These are phyloP conservation scores for Pristionchus arcanus DNA, from an alignment of 2,888 invertebrate species.

Conservation along the genomic window DNA sequence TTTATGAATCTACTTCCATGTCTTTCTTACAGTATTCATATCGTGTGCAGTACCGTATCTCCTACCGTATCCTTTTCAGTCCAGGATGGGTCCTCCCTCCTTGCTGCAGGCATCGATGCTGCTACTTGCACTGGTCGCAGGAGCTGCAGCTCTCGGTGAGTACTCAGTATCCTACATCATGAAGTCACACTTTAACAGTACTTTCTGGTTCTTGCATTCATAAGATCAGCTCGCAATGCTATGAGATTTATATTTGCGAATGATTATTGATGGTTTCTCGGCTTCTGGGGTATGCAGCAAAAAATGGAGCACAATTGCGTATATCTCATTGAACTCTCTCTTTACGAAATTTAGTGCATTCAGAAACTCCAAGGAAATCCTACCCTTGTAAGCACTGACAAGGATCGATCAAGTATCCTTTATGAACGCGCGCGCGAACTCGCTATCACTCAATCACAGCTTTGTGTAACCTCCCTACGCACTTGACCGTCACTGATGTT, in stretches of 20 bases:
- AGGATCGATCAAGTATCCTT: not conserved
- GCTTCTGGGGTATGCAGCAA: too few species aligned
- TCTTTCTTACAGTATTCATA: not conserved
- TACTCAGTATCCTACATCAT: not conserved
- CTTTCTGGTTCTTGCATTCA: too few species aligned
- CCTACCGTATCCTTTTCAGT: not conserved
- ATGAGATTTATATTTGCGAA: too few species aligned
- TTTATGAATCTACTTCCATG: too few species aligned
- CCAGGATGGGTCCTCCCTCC: constrained; percentile 25
- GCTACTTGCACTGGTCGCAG: not conserved
- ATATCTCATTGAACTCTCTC: too few species aligned
- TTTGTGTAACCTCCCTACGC: too few species aligned
- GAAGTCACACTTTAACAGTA: not conserved
- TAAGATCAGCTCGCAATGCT: too few species aligned
- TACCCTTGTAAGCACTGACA: not conserved
- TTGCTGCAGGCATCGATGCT: constrained; percentile 7
- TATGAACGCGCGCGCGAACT: not conserved
- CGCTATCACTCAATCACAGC: not conserved
- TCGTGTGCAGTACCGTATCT: not conserved
- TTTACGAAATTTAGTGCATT: too few species aligned
- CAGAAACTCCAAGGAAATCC: too few species aligned
- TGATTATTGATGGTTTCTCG: too few species aligned
- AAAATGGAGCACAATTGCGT: too few species aligned
- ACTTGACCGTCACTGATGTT: not conserved
- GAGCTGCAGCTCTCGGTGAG: not conserved